These are phyloP conservation scores for Agrochola lota DNA, from an alignment of 2,888 invertebrate genomes.

Conservation along the genomic window DNA sequence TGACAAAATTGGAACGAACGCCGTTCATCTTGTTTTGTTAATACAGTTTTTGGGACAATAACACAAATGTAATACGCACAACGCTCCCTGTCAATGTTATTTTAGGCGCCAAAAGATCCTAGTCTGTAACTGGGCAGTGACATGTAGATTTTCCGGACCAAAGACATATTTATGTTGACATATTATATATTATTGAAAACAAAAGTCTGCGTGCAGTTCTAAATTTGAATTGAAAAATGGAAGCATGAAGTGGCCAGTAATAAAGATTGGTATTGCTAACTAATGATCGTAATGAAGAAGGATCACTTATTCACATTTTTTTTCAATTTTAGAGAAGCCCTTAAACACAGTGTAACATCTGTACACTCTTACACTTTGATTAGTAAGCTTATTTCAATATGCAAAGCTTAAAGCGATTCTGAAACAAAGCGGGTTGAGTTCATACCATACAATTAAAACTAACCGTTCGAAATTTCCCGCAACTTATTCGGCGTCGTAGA, in stretches of 20 bases:
- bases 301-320: not conserved
- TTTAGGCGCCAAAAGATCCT: not conserved
- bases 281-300: not conserved
- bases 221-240: constrained; percentile 3
- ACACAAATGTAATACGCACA: not conserved
- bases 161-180: not conserved
- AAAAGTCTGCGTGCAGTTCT: not conserved
- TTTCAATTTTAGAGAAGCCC: not conserved
- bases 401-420: constrained; percentile 13
- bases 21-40: not conserved
- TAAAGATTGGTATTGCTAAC: not conserved
- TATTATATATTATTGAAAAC: not conserved
- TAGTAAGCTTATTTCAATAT: not conserved
- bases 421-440: constrained; percentile 4
- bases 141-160: not conserved
- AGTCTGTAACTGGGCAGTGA: not conserved
- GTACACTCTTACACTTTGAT: not conserved
- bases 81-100: not conserved
- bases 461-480: not conserved
- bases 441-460: constrained; percentile 19
- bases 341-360: not conserved
- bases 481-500: not conserved
- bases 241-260: constrained; percentile 2
- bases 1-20: not conserved
- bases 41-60: too few relatives aligned